phyloP scores from a whole-genome alignment of 2,888 invertebrate genomes.

The Papilio gigon region DNA sequence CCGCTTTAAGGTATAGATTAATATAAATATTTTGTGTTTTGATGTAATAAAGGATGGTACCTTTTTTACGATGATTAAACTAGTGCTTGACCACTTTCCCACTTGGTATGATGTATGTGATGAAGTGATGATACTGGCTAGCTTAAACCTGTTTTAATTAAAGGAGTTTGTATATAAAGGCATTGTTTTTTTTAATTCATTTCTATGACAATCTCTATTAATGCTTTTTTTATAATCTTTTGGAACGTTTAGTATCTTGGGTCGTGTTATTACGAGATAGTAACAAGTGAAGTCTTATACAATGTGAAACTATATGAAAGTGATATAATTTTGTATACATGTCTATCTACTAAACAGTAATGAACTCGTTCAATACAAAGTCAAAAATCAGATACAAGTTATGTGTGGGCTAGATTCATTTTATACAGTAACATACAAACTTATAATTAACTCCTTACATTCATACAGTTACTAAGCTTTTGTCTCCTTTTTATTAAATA shows the following conservation, averaged over 20 bases:
- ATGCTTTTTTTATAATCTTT: not conserved
- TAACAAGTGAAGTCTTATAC: not conserved
- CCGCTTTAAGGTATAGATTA: too few species aligned
- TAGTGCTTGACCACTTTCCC: too few species aligned
- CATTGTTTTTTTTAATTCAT: too few species aligned
- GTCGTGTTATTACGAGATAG: not conserved
- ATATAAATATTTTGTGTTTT: too few species aligned
- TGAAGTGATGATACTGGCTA: too few species aligned
- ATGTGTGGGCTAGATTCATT: constrained; percentile 1
- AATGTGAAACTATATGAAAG: not conserved
- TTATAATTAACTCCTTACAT: not conserved
- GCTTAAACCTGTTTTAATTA: too few species aligned
- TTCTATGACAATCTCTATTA: not conserved
- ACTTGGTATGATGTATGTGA: too few species aligned
- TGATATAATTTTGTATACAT: not conserved
- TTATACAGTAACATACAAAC: not conserved
- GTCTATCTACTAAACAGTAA: constrained; percentile 8
- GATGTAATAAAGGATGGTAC: too few species aligned
- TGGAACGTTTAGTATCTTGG: not conserved
- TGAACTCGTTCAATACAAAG: not conserved
- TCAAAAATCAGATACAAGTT: constrained; percentile 12
- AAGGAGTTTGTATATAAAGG: too few species aligned
- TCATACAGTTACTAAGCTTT: not conserved
- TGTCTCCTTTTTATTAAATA: not conserved
- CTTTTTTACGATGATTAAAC: too few species aligned